Conservation (phyloP, 2,888 invertebrate genomes). For the Listrodromus nycthemerus region DNA sequence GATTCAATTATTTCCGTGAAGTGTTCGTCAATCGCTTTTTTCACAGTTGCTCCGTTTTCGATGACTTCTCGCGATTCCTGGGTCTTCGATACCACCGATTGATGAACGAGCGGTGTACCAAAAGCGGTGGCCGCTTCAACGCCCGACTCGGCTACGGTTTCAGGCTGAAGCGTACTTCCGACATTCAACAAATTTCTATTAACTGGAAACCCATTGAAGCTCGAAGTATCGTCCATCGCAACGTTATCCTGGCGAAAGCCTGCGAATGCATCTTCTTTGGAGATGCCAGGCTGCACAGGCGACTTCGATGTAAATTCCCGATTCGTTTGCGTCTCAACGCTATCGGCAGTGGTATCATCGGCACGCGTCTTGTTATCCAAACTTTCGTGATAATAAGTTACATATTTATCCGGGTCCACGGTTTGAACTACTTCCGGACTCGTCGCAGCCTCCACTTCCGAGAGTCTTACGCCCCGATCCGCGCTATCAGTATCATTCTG, state of each 20-base stretch:
- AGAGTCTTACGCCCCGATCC: neutral
- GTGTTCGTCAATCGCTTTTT: neutral
- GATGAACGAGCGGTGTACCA: constrained; percentile 39
- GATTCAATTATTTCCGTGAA: neutral
- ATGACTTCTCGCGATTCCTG: constrained; percentile 9
- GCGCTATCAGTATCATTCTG: constrained; percentile 52
- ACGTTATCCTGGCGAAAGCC: constrained; percentile 72
- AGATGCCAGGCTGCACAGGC: constrained; percentile 68
- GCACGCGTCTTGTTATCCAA: constrained; percentile 8
- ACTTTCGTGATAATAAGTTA: constrained; percentile 44
- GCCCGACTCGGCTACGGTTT: neutral
- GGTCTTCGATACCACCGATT: constrained; percentile 1
- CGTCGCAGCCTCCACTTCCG: constrained; percentile 19
- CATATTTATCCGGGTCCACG: constrained; percentile 44
- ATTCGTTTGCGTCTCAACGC: constrained; percentile 9
- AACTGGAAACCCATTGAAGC: constrained; percentile 76
- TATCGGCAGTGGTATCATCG: constrained; percentile 52
- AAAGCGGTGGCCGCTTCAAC: neutral
- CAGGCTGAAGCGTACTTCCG: constrained; percentile 71
- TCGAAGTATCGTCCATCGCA: constrained; percentile 70
- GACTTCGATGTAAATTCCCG: constrained; percentile 43
- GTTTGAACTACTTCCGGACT: constrained; percentile 11
- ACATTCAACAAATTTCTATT: constrained; percentile 80
- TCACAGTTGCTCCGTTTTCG: neutral
- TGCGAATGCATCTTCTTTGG: constrained; percentile 64